Evolutionary conservation across 2,113 vertebrate species (phyloP), one percentile per base, ranked within the genome.

Genomic region (Sebastes fasciatus): DNA sequence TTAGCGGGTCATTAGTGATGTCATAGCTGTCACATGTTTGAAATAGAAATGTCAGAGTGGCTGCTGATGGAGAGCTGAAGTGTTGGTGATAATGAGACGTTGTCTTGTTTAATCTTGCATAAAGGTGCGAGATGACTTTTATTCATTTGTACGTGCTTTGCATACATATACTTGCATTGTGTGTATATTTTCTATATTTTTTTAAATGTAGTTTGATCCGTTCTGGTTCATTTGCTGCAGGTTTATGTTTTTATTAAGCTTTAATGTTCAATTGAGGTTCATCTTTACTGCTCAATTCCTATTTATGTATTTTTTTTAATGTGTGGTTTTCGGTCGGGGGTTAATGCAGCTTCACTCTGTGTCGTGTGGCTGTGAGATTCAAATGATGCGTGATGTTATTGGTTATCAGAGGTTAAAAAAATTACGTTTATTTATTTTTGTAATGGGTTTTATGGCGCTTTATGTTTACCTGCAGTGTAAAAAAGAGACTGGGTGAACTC

Each of bases 1-100:
- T 91, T 80, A 81, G 69, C 40, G 42, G 81, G 79, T 71, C 77
- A 77, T 85, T 81, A 83, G 85, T 79, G 79, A 83, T 75, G 82
- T 76, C 77, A 83, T 48, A 21, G 64, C 43, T 45, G 77, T 86
- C 83, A 67, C 72, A 78, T 63, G 63, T 71, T 67, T n/a, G 76
- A 74, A 74, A 80, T 71, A 13, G 62, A 62, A 74, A 79, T 66
- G 77, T 82, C 66, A 82, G 54, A 34, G 26, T 13, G 70, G 57
- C 75, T 82, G 75, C 72, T 65, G 73, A 85, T 49, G 64, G 21
- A 11, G 43, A 64, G 46, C 60, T 21, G 74, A 77, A 65, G 62
- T 42, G 54, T 51, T 2, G 43, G 10, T 51, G 43, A 60, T 67
- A 68, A 79, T 45, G 21, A 79, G 19, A 66, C 14, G 5, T 14